Evolutionary conservation across 2,888 invertebrate genomes (phyloP), one percentile per base, ranked within the genome.

Genomic region (Marasmarcha lunaedactyla): DNA sequence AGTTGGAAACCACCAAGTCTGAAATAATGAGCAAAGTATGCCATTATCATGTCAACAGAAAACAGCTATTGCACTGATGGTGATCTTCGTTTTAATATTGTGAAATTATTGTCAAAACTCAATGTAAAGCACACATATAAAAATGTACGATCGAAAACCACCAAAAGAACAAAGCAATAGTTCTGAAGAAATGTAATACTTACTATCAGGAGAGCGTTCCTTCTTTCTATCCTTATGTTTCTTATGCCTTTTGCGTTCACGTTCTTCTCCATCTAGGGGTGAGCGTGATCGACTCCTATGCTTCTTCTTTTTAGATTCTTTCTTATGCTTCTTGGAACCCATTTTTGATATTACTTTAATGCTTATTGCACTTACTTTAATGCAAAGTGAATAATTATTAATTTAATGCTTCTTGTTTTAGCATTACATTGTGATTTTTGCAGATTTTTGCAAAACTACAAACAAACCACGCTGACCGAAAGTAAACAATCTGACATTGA

Each of bases 281-380:
- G 87, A 87, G 20, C 86, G 83, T 14, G 88, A 87, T 36, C 87
- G 83, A 65, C 79, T 79, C 55, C 71, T 68, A 43, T 90, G 90
- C 59, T 89, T 88, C 63, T 88, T 86, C 72, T 90, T 91, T 62
- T 88, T 88, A 2, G 85, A 77, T 30, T 88, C 89, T 56, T 88
- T 87, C 62, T 89, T 90, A 55, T 90, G 90, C 59, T 90, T 89
- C 66, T 89, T 90, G 14, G 90, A 90, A 53, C 90, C 90, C 90
- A 90, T 90, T 50, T 40, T 58, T 15, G n/a, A n/a, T n/a, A n/a
- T n/a, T n/a, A n/a, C n/a, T n/a, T n/a, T n/a, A n/a, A n/a, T n/a
- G n/a, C n/a, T n/a, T n/a, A n/a, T n/a, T n/a, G n/a, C n/a, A n/a
- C n/a, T n/a, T n/a, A n/a, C n/a, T n/a, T n/a, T n/a, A n/a, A n/a